A percentile compares a stretch with the other conserved stretches of the same genome.
phyloP scores from a whole-genome alignment of 2,888 invertebrate species.

The Parapristionchus giblindavisi region DNA sequence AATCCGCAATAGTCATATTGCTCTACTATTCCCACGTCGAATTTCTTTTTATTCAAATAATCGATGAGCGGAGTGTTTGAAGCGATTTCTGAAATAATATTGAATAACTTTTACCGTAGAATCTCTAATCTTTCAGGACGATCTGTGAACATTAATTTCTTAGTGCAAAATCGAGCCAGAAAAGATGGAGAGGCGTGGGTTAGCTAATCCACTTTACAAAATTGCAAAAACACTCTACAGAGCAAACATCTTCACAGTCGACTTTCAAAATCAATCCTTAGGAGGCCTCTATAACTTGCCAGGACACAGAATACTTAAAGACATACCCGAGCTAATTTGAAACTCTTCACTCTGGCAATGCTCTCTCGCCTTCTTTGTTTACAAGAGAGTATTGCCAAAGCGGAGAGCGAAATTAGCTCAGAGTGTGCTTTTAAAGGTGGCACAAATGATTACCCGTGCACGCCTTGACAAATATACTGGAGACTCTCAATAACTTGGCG shows the following conservation, averaged over 20 bases:
- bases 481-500: constrained; percentile 56
- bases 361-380: no score
- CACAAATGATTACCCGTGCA: constrained; percentile 57
- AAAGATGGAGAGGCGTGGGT: background rate
- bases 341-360: no score
- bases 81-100: constrained; percentile 43
- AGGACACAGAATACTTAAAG: no score
- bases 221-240: no score
- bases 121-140: no score
- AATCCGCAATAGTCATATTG: constrained; percentile 64
- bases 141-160: background rate
- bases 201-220: background rate
- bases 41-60: constrained; percentile 45
- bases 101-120: background rate
- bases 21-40: constrained; percentile 62
- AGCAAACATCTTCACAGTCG: no score
- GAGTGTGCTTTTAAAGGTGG: no score
- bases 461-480: constrained; percentile 54
- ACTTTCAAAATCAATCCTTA: no score
- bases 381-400: no score
- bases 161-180: background rate
- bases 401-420: no score
- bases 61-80: constrained; percentile 43
- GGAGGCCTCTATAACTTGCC: no score
- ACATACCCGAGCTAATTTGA: no score